A percentile compares a stretch with the other conserved stretches of the same genome.
Evolutionary conservation across 1,140 invertebrate species (phyloP).

Genomic region (Drosophila fuyamai): DNA sequence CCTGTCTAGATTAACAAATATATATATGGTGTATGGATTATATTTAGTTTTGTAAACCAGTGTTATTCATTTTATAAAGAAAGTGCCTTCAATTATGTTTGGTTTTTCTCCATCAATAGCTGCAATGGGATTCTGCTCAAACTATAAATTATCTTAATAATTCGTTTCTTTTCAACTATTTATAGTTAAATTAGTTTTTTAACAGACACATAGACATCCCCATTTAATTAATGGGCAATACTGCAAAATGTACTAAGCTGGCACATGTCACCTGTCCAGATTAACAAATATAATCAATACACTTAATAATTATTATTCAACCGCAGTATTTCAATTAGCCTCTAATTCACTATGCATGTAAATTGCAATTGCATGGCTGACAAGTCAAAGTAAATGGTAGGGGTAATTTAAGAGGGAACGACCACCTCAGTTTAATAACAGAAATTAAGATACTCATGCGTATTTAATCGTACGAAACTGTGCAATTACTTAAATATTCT

Average conservation of each 20-base stretch:
- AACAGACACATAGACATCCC: no score
- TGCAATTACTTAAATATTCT: neutral
- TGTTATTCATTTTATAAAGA: no score
- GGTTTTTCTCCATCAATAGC: no score
- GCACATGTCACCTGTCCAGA: slow-evolving; percentile 8
- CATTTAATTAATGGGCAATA: neutral
- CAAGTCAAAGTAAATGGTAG: slow-evolving; percentile 6
- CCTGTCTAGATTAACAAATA: no score
- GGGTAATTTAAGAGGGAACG: neutral
- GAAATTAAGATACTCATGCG: slow-evolving; percentile 1
- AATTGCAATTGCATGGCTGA: slow-evolving; percentile 29
- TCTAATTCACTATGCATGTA: slow-evolving; percentile 24
- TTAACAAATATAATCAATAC: slow-evolving; percentile 21
- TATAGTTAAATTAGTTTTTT: no score
- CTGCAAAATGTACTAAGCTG: neutral
- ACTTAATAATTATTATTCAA: slow-evolving; percentile 9
- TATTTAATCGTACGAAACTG: neutral
- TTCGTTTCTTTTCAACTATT: no score
- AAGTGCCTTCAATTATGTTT: no score
- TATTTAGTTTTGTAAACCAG: no score
- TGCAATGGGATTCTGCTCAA: no score
- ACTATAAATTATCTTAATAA: no score
- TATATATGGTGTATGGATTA: no score
- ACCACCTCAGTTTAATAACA: neutral
- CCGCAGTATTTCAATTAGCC: slow-evolving; percentile 11